Percentiles rank a stretch among this genome's conserved stretches.
phyloP scores from a whole-genome alignment of 2,888 invertebrate genomes.

The Drosophila subsilvestris region DNA sequence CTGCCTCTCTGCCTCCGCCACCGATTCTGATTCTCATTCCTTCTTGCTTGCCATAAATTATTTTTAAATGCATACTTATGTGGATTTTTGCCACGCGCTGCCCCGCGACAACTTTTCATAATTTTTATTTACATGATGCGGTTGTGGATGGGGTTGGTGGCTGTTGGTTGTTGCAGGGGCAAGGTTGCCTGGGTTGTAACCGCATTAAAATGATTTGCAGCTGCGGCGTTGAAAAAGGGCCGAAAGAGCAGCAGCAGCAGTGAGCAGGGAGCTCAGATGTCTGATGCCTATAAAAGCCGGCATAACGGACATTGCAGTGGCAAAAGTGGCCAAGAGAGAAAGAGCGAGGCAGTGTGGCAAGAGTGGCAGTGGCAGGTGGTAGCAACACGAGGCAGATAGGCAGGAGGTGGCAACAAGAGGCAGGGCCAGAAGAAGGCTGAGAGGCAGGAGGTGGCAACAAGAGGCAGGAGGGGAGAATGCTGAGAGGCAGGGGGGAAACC shows the following conservation, averaged over 20 bases:
- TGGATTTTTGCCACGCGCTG: conserved; percentile 61
- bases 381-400: too few relatives aligned
- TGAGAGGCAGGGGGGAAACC: too few relatives aligned
- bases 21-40: conserved; percentile 17
- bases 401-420: too few relatives aligned
- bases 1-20: background rate
- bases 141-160: conserved; percentile 13
- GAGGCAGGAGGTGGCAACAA: too few relatives aligned
- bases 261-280: background rate
- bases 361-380: too few relatives aligned
- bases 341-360: background rate
- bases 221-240: conserved; percentile 1
- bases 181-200: conserved; percentile 18
- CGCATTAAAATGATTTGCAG: conserved; percentile 52
- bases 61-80: conserved; percentile 68
- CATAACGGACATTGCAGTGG: background rate
- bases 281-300: background rate
- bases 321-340: background rate
- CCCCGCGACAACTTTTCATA: conserved; percentile 59
- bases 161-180: background rate
- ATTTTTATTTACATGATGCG: conserved; percentile 61
- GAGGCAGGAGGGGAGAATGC: too few relatives aligned
- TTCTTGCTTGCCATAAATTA: conserved; percentile 55
- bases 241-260: background rate
- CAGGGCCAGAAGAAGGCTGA: too few relatives aligned